Conservation (phyloP, 2,113 vertebrate species). For the Hyla sarda region DNA sequence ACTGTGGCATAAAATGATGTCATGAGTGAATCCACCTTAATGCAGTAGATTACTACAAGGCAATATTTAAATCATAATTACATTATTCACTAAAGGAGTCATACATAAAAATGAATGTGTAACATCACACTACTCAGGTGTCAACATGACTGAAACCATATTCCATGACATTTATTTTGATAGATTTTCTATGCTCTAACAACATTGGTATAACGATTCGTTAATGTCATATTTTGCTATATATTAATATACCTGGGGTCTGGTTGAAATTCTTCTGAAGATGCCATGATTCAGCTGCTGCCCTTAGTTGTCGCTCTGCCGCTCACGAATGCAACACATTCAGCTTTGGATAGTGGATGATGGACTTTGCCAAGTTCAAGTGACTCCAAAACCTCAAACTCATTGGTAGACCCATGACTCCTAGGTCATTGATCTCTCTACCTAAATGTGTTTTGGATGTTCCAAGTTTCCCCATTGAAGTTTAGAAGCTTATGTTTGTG, state of each 20-base stretch:
- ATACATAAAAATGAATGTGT: too few relatives aligned
- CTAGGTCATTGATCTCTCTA: conserved; percentile 45
- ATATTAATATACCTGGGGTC: conserved; percentile 35
- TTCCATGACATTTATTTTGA: neutral
- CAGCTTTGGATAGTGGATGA: neutral
- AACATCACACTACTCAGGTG: too few relatives aligned
- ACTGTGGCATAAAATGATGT: too few relatives aligned
- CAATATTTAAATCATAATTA: too few relatives aligned
- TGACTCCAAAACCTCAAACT: neutral
- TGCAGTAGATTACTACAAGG: too few relatives aligned
- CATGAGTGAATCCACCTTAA: too few relatives aligned
- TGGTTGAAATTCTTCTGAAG: conserved; percentile 14
- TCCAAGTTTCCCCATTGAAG: neutral
- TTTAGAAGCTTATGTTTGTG: neutral
- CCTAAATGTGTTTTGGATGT: conserved; percentile 23
- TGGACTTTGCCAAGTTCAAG: conserved; percentile 40
- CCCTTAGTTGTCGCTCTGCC: neutral
- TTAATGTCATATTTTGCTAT: neutral
- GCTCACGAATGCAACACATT: neutral
- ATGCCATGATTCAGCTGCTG: conserved; percentile 20
- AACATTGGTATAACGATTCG: neutral
- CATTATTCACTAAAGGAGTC: too few relatives aligned
- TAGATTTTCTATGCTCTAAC: neutral
- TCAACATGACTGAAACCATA: too few relatives aligned
- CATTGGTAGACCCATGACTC: neutral